Evolutionary conservation across 1,140 invertebrate species (phyloP).

Genomic region (Lucilia cuprina): DNA sequence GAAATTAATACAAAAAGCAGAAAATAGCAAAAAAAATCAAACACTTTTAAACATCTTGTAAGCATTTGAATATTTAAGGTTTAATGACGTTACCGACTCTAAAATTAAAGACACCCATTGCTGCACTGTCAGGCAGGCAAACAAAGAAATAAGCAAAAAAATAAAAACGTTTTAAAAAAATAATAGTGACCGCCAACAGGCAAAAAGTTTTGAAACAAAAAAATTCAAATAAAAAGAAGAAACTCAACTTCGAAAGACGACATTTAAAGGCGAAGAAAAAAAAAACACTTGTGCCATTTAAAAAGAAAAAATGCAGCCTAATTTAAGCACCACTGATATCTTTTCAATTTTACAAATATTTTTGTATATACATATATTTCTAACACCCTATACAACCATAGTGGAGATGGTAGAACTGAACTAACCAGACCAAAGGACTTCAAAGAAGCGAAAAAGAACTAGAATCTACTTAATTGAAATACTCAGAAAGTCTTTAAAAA

Average conservation of each 20-base stretch:
- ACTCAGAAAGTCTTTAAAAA: too few species aligned
- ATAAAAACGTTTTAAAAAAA: not conserved
- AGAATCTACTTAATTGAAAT: too few species aligned
- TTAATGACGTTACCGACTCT: too few species aligned
- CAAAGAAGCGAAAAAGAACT: too few species aligned
- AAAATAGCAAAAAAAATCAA: not conserved
- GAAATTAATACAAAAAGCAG: not conserved
- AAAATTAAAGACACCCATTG: not conserved
- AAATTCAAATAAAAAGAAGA: not conserved
- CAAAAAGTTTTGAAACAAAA: not conserved
- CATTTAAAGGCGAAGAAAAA: not conserved
- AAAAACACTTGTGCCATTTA: conserved; percentile 25
- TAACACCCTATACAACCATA: too few species aligned
- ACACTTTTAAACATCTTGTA: too few species aligned
- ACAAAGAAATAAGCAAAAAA: not conserved
- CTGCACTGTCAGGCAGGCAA: not conserved
- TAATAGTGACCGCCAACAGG: conserved; percentile 23
- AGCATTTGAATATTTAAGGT: too few species aligned
- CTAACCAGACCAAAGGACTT: too few species aligned
- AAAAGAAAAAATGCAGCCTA: not conserved
- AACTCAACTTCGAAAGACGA: not conserved
- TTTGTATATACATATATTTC: too few species aligned
- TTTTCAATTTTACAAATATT: too few species aligned
- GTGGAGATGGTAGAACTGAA: too few species aligned
- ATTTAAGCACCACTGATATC: not conserved